Base-by-base conservation (phyloP, 1,140 invertebrate species). In the Globodera rostochiensis region DNA sequence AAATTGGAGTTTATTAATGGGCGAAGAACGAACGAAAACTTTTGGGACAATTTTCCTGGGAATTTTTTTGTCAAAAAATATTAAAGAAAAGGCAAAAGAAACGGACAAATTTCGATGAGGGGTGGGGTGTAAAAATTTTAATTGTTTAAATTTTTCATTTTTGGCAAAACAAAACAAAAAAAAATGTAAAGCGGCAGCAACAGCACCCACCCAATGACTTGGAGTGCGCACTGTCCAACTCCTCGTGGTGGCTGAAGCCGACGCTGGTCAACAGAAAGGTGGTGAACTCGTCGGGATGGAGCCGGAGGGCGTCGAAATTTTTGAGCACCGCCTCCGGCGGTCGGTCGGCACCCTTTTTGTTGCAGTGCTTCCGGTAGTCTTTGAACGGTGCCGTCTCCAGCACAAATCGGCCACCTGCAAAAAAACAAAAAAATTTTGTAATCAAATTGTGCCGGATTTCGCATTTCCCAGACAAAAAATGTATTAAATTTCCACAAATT, bases 301-400 rank as follows among this genome's bases (percentile, higher is more conserved):
- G 84, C 13, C 74, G 36, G 7, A 90, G 87, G 11, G 78, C 79
- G 46, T 82, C 73, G 73, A 85, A 86, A 57, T 86, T 86, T 7
- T 75, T 67, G 25, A 79, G 67, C 4, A 86, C 49, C 46, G 86
- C 82, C 7, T 74, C 47, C 50, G 83, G 77, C 13, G 64, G 77
- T 36, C 70, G 66, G 21, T 64, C 77, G 25, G 64, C 57, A n/a
- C 11, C 66, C 76, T 76, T 79, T 46, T 84, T 80, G 49, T 86
- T 84, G 70, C 84, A 79, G 45, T 82, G 66, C 71, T 88, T 89
- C 15, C 71, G 71, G 70, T 89, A 89, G 15, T 76, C 83, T 46
- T 79, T 74, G 73, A 80, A 98, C 73, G 94, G 93, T 90, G 99
- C 97, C 0, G 96, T 93, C 90, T 99, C 97, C 0, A 99, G 90